Conservation (phyloP, 2,797 vertebrate genomes). For the Rhinichthys osculus region DNA sequence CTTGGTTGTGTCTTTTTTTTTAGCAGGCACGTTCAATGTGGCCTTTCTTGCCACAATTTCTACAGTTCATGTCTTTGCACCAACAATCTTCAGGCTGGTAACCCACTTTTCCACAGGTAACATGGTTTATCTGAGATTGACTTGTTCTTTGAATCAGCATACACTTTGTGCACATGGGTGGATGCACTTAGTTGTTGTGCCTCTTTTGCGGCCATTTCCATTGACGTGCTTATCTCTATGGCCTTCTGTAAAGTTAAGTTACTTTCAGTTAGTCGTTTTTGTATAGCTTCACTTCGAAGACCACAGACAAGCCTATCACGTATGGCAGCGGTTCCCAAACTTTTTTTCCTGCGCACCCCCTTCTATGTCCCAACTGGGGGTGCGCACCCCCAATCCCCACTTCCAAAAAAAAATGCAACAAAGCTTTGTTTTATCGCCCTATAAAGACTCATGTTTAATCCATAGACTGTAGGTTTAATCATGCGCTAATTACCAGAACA, state of each 20-base stretch:
- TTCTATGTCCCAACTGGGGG: too few relatives aligned
- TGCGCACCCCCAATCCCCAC: too few relatives aligned
- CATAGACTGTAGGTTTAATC: too few relatives aligned
- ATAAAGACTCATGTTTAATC: too few relatives aligned
- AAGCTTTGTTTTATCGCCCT: too few relatives aligned
- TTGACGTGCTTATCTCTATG: slow-evolving; percentile 2
- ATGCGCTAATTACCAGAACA: too few relatives aligned
- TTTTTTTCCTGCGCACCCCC: too few relatives aligned
- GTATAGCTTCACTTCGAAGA: slow-evolving; percentile 6
- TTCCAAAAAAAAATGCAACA: too few relatives aligned
- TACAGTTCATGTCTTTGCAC: slow-evolving; percentile 41
- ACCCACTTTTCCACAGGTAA: slow-evolving; percentile 30
- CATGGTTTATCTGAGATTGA: background rate
- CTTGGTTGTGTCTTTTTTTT: slow-evolving; percentile 29
- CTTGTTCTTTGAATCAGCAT: background rate
- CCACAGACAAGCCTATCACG: slow-evolving; percentile 3
- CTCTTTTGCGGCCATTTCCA: background rate
- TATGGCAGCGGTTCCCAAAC: too few relatives aligned
- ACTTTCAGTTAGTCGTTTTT: slow-evolving; percentile 9
- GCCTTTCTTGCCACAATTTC: slow-evolving; percentile 30
- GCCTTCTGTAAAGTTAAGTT: slow-evolving; percentile 11
- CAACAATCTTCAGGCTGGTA: slow-evolving; percentile 18
- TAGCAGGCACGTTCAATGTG: slow-evolving; percentile 32
- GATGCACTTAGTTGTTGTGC: background rate
- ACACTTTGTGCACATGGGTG: background rate